These are phyloP conservation scores for Turritopsis rubra DNA, from an alignment of 30 jellyfish, hydroid and myxozoan genomes.

Conservation along the genomic window DNA sequence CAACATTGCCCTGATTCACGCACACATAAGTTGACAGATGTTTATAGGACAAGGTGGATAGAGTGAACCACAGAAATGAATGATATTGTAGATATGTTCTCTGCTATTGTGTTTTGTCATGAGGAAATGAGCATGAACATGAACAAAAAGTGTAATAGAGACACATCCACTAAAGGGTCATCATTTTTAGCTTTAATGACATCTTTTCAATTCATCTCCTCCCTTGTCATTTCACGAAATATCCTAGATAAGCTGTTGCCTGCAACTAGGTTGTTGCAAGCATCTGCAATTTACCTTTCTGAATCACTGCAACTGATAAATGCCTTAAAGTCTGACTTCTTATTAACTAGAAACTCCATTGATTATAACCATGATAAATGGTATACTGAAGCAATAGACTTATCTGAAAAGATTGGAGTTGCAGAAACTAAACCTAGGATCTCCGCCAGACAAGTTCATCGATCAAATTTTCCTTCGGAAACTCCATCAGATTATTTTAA, in stretches of 20 bases:
- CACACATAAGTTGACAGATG: neutral
- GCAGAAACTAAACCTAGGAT: constrained; percentile 6
- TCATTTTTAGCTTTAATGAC: neutral
- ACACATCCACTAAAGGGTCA: constrained; percentile 1
- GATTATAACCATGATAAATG: neutral
- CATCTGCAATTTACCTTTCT: neutral
- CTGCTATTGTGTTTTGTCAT: neutral
- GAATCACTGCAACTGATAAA: neutral
- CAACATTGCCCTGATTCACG: too few relatives aligned
- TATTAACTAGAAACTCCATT: constrained; percentile 1
- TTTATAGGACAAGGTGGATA: constrained; percentile 1
- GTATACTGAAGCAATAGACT: neutral
- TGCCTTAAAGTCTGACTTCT: constrained; percentile 1
- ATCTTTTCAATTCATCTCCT: neutral
- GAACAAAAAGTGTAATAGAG: constrained; percentile 1
- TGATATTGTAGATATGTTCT: neutral
- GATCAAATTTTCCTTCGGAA: neutral
- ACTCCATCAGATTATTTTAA: neutral
- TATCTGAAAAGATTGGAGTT: neutral
- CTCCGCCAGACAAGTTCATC: neutral
- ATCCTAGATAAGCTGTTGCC: constrained; percentile 1
- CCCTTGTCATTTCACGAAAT: neutral
- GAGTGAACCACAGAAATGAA: constrained; percentile 7
- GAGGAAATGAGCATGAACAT: constrained; percentile 4
- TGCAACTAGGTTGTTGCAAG: constrained; percentile 2